Base-by-base conservation (phyloP, 92 coral and sea anemone genomes). In the Bergia puertoricense region DNA sequence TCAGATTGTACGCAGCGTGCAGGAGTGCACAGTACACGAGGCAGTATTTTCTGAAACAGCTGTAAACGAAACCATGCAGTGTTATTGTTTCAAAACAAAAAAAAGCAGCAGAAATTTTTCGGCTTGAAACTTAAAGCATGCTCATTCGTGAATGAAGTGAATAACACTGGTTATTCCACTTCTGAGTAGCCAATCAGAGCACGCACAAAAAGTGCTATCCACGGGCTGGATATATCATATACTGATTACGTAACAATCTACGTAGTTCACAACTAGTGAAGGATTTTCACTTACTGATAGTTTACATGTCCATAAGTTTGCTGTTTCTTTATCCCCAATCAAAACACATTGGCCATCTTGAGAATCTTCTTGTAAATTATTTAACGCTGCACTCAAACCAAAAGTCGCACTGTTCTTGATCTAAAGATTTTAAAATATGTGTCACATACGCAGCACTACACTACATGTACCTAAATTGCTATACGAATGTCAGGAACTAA, bases 311-410 rank as follows among this genome's bases (percentile, higher is more conserved):
- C 87, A 84, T 41, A 84, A 30, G 23, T 71, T 73, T 48, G 62
- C 37, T 10, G 77, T 84, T 48, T 84, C 87, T 69, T 84, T 84
- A 14, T 71, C 77, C 9, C 77, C 78, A 7, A 84, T 71, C 6
- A 84, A 84, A 15, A 84, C 42, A 84, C 87, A 71, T 23, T 30
- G 57, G 6, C 67, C 50, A 48, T 68, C 78, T 71, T 84, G 62
- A 8, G 87, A 71, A 37, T 84, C 87, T 14, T 69, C 67, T 74
- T 71, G 44, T 18, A 84, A 6, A 71, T 46, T 84, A 5, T 46
- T 30, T 15, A 84, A 10, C n/a, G 77, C 65, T 68, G 87, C 87
- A 69, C 78, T 71, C 42, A 84, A 74, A 46, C 87, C 87, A 84
- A 84, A 69, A 45, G 54, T 66, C 1, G 44, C 77, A 69, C 57